Conservation (phyloP, 1,140 invertebrate genomes). For the Dryas iulia region DNA sequence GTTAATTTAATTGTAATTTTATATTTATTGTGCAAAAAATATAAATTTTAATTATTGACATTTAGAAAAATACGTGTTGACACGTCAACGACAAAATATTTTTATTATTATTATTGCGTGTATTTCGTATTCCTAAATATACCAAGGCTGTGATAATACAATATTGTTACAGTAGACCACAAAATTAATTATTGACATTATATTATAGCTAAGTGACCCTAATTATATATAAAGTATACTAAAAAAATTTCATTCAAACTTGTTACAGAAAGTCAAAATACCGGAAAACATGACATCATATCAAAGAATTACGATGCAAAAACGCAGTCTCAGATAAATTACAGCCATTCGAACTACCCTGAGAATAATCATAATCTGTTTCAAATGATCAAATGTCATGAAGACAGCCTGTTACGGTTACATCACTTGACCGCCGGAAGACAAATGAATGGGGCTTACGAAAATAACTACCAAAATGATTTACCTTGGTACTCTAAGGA, state of each 20-base stretch:
- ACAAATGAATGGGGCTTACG: conserved; percentile 53
- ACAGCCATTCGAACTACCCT: conserved; percentile 46
- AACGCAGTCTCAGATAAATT: conserved; percentile 44
- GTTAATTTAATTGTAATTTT: too few relatives aligned
- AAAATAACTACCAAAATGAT: conserved; percentile 60
- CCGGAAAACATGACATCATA: conserved; percentile 34
- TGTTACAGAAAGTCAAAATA: conserved; percentile 40
- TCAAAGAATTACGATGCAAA: conserved; percentile 55
- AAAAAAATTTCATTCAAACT: not conserved
- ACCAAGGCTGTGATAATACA: too few relatives aligned
- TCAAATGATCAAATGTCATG: conserved; percentile 76
- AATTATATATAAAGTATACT: too few relatives aligned
- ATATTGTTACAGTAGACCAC: too few relatives aligned
- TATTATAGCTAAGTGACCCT: too few relatives aligned
- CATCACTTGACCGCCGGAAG: conserved; percentile 67
- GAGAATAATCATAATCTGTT: conserved; percentile 64
- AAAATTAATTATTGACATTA: too few relatives aligned
- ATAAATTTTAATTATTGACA: too few relatives aligned
- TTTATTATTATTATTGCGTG: too few relatives aligned
- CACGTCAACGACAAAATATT: too few relatives aligned
- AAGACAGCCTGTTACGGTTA: conserved; percentile 64
- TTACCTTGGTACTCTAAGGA: conserved; percentile 69
- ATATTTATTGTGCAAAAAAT: too few relatives aligned
- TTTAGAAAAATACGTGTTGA: too few relatives aligned
- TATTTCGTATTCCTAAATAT: too few relatives aligned